Evolutionary conservation across 2,888 invertebrate genomes (phyloP).

Genomic region (Leuctra nigra): DNA sequence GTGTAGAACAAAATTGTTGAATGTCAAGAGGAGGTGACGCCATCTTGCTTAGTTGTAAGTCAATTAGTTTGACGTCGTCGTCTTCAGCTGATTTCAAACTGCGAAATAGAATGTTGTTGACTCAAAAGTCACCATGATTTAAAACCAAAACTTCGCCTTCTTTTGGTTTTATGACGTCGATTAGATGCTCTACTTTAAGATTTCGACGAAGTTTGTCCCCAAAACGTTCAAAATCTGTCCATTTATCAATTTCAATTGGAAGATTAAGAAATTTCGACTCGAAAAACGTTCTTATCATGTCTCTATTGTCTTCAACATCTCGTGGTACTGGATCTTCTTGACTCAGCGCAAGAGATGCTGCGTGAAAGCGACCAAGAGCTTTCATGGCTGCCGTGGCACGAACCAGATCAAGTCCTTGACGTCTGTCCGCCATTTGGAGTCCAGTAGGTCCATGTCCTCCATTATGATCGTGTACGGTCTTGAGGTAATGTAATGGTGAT

Average conservation of each 20-base stretch:
- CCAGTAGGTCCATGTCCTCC: constrained; percentile 19
- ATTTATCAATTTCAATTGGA: constrained; percentile 8
- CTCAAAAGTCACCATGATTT: constrained; percentile 25
- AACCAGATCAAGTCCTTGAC: constrained; percentile 15
- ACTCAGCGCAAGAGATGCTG: constrained; percentile 19
- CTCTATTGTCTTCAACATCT: not conserved
- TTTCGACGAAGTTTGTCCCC: not conserved
- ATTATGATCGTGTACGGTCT: constrained; percentile 11
- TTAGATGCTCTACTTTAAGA: not conserved
- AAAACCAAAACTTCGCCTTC: constrained; percentile 11
- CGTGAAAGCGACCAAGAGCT: constrained; percentile 22
- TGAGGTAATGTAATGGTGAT: not conserved
- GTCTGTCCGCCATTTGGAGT: constrained; percentile 23
- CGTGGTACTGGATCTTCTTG: constrained; percentile 20
- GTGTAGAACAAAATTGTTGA: constrained; percentile 26
- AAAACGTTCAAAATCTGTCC: constrained; percentile 20
- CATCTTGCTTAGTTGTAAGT: constrained; percentile 24
- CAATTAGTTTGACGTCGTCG: constrained; percentile 20
- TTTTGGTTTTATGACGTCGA: not conserved
- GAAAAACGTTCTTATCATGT: not conserved
- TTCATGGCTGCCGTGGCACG: constrained; percentile 12
- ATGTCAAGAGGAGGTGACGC: constrained; percentile 25
- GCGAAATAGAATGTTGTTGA: constrained; percentile 26
- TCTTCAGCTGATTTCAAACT: constrained; percentile 14
- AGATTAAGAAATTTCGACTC: not conserved